Conservation (phyloP, 2,113 vertebrate species). For the Psittacula cyanocephala region DNA sequence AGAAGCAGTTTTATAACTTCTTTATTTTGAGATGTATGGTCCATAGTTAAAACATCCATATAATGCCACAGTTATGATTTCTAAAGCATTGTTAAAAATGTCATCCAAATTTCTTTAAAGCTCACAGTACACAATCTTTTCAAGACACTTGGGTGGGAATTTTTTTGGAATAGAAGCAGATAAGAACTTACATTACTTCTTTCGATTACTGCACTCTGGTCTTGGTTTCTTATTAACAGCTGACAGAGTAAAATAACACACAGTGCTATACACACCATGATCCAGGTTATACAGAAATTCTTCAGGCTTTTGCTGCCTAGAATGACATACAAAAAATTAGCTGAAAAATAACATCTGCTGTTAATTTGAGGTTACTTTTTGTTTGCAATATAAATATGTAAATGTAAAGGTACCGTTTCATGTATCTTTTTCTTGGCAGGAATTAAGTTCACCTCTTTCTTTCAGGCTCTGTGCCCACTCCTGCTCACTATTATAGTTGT, state of each 20-base stretch:
- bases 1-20: neutral
- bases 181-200: neutral
- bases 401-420: neutral
- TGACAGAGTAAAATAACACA: slow-evolving; percentile 57
- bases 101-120: neutral
- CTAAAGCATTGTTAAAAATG: neutral
- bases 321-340: slow-evolving; percentile 26
- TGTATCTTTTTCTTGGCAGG: neutral
- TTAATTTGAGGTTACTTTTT: neutral
- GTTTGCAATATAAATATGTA: neutral
- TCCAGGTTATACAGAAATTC: slow-evolving; percentile 70
- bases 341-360: slow-evolving; percentile 15
- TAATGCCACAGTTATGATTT: neutral
- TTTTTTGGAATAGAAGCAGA: neutral
- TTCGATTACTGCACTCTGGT: neutral
- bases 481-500: neutral
- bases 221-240: slow-evolving; percentile 58
- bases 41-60: neutral
- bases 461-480: neutral
- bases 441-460: neutral
- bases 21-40: neutral
- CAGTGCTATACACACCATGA: neutral
- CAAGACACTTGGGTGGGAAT: neutral
- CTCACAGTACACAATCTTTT: neutral
- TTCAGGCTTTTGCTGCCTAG: slow-evolving; percentile 54